phyloP scores from a whole-genome alignment of 2,888 invertebrate genomes.

The Therioaphis trifolii region DNA sequence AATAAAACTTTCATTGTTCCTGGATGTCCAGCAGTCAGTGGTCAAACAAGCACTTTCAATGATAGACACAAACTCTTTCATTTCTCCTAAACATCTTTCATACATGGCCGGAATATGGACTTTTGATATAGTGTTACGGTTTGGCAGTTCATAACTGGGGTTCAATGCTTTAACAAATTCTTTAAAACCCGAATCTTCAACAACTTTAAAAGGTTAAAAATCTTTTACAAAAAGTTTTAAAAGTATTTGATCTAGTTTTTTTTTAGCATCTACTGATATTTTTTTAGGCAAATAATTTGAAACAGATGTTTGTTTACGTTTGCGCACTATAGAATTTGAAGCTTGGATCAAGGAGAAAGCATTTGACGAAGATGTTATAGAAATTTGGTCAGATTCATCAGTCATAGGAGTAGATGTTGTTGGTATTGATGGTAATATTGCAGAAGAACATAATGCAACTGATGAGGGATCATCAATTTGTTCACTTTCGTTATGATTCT shows the following conservation, averaged over 20 bases:
- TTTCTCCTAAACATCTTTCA: neutral
- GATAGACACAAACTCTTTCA: neutral
- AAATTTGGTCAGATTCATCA: no score
- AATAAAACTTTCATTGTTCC: slow-evolving; percentile 8
- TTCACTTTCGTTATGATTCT: no score
- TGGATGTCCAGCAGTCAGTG: slow-evolving; percentile 31
- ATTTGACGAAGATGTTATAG: no score
- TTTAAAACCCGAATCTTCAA: slow-evolving; percentile 24
- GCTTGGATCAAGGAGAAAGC: no score
- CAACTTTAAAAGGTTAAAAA: slow-evolving; percentile 16
- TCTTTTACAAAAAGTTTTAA: slow-evolving; percentile 15
- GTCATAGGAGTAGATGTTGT: no score
- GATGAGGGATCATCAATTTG: no score
- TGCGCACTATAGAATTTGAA: no score
- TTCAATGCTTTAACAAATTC: neutral
- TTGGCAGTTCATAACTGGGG: neutral
- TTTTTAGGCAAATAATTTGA: neutral
- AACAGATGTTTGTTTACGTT: neutral
- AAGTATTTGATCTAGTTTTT: neutral
- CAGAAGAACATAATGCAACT: no score
- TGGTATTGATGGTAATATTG: no score
- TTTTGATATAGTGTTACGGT: slow-evolving; percentile 10
- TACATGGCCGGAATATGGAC: slow-evolving; percentile 2
- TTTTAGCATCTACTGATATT: neutral
- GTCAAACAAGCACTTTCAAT: neutral